phyloP scores from a whole-genome alignment of 2,888 invertebrate genomes.

The Glaucopsyche alexis region DNA sequence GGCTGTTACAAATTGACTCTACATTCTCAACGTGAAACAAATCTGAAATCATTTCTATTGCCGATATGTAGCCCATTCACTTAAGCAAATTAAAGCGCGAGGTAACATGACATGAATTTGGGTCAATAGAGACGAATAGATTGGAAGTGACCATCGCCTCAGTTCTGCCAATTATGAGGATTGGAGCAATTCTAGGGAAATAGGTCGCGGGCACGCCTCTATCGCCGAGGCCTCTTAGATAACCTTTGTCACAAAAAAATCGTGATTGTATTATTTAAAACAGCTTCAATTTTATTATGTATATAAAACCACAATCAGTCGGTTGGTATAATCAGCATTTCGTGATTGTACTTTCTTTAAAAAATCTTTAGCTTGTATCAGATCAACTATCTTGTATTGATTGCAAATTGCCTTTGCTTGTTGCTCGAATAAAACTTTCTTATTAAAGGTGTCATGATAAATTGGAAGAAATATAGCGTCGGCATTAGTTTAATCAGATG shows the following conservation, averaged over 20 bases:
- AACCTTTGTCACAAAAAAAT: slow-evolving; percentile 22
- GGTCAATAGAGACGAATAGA: slow-evolving; percentile 53
- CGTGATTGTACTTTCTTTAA: neutral
- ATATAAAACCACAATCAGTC: neutral
- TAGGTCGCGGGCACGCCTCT: slow-evolving; percentile 34
- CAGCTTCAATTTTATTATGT: neutral
- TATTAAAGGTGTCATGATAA: slow-evolving; percentile 20
- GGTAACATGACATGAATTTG: slow-evolving; percentile 42
- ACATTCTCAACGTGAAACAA: neutral
- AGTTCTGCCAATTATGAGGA: slow-evolving; percentile 39
- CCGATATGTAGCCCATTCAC: slow-evolving; percentile 3
- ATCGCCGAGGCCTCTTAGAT: slow-evolving; percentile 1
- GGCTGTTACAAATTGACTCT: neutral
- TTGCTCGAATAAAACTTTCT: neutral
- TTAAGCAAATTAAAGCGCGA: slow-evolving; percentile 32
- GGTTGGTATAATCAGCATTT: neutral
- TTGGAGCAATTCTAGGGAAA: slow-evolving; percentile 36
- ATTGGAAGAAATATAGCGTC: slow-evolving; percentile 28
- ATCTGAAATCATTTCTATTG: slow-evolving; percentile 10
- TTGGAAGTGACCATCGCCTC: slow-evolving; percentile 33
- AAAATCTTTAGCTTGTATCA: neutral
- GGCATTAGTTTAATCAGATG: neutral
- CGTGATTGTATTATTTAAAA: neutral
- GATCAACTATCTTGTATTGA: neutral
- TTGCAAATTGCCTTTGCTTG: neutral